A percentile compares a stretch with the other conserved stretches of the same genome.
These are phyloP conservation scores for Tetranychus truncatus DNA, from an alignment of 2,888 invertebrate species.

Conservation along the genomic window DNA sequence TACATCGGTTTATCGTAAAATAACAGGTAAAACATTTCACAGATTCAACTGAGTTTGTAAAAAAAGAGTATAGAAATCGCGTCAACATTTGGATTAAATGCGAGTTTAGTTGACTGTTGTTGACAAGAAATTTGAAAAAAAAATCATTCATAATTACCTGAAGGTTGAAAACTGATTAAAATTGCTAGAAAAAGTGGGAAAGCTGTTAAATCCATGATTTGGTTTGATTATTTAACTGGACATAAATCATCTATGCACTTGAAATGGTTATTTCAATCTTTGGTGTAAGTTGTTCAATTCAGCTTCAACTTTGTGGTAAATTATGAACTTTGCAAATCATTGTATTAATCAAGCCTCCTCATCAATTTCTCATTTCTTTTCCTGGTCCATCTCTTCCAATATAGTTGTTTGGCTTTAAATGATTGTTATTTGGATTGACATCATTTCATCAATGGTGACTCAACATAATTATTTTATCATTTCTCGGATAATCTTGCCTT, in stretches of 20 bases:
- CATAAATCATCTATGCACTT: neutral
- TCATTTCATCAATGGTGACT: neutral
- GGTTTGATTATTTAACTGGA: neutral
- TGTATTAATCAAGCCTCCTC: neutral
- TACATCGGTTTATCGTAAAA: slow-evolving; percentile 18
- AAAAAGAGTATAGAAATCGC: neutral
- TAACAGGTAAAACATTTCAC: slow-evolving; percentile 18
- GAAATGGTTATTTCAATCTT: neutral
- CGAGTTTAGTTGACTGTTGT: neutral
- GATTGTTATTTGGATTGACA: neutral
- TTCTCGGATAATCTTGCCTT: neutral
- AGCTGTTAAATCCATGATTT: neutral
- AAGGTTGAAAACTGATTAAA: neutral
- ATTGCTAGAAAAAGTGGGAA: neutral
- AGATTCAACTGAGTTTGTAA: neutral
- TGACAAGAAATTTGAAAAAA: neutral
- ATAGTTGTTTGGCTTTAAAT: neutral
- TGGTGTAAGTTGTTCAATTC: neutral
- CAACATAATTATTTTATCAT: neutral
- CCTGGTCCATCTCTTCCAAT: neutral
- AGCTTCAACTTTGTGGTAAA: neutral
- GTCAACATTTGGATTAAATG: neutral
- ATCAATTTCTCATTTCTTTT: neutral
- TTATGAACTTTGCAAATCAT: neutral
- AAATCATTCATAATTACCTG: neutral